These are phyloP conservation scores for Chrosomus eos DNA, from an alignment of 2,797 vertebrate species.

Conservation along the genomic window DNA sequence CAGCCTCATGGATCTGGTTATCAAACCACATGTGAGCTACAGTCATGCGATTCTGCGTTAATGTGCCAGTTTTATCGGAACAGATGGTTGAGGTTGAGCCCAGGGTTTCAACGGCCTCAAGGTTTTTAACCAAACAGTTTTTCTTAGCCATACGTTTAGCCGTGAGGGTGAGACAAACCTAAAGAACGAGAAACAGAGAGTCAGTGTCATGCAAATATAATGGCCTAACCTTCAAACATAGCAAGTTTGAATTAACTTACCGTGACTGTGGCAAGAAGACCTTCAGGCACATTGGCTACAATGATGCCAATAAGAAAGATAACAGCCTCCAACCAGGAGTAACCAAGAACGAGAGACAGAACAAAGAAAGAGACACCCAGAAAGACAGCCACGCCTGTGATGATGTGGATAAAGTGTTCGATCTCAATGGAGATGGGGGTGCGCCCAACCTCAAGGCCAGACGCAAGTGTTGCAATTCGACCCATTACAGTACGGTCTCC, in stretches of 20 bases:
- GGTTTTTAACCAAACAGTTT: conserved; percentile 88
- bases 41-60: conserved; percentile 89
- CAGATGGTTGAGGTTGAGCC: conserved; percentile 90
- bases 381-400: conserved; percentile 89
- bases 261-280: conserved; percentile 86
- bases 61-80: conserved; percentile 87
- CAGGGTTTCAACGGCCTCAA: conserved; percentile 87
- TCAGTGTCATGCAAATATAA: not conserved
- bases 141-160: conserved; percentile 90
- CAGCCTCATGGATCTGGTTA: conserved; percentile 89
- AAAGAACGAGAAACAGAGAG: not conserved
- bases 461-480: conserved; percentile 85
- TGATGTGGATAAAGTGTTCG: conserved; percentile 88
- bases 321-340: conserved; percentile 86
- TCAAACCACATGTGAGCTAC: conserved; percentile 93
- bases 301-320: conserved; percentile 91
- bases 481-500: conserved; percentile 89
- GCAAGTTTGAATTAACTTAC: conserved; percentile 68
- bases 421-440: conserved; percentile 87
- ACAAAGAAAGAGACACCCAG: conserved; percentile 85
- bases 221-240: not conserved
- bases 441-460: conserved; percentile 85
- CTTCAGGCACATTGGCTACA: conserved; percentile 87
- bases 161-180: conserved; percentile 88
- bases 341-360: conserved; percentile 85